A percentile compares a stretch with the other conserved stretches of the same genome.
Conservation (phyloP, 2,113 vertebrate genomes). For the Planiliza haematocheilus region DNA sequence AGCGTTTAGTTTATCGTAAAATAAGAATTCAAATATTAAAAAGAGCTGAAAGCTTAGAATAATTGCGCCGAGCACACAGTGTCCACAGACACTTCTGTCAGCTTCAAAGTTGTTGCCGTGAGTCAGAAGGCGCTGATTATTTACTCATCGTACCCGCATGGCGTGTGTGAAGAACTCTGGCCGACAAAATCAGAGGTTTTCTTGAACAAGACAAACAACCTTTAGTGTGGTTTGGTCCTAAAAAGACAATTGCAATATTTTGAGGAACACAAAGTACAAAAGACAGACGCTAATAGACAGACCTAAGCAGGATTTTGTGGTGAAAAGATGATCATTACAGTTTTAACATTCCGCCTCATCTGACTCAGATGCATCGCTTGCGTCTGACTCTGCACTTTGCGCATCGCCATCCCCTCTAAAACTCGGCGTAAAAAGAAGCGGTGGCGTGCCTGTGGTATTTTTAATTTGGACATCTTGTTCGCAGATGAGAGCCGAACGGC, state of each 20-base stretch:
- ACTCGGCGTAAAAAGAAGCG: background rate
- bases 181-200: background rate
- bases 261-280: background rate
- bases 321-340: background rate
- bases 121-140: background rate
- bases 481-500: conserved; percentile 54
- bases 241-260: background rate
- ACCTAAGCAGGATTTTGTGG: background rate
- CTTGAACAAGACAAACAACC: background rate
- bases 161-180: background rate
- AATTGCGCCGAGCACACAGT: background rate
- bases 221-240: background rate
- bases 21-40: conserved; percentile 5
- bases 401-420: conserved; percentile 22
- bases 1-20: conserved; percentile 16
- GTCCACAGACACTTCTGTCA: background rate
- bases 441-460: conserved; percentile 47
- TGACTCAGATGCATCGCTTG: conserved; percentile 10
- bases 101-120: conserved; percentile 16
- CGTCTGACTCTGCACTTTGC: conserved; percentile 29
- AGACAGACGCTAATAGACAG: background rate
- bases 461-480: conserved; percentile 65
- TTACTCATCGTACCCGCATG: conserved; percentile 8
- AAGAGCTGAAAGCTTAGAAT: conserved; percentile 18
- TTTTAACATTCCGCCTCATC: background rate